These are phyloP conservation scores for Ailuropoda melanoleuca DNA, from an alignment of 2,113 vertebrate species.

Conservation along the genomic window DNA sequence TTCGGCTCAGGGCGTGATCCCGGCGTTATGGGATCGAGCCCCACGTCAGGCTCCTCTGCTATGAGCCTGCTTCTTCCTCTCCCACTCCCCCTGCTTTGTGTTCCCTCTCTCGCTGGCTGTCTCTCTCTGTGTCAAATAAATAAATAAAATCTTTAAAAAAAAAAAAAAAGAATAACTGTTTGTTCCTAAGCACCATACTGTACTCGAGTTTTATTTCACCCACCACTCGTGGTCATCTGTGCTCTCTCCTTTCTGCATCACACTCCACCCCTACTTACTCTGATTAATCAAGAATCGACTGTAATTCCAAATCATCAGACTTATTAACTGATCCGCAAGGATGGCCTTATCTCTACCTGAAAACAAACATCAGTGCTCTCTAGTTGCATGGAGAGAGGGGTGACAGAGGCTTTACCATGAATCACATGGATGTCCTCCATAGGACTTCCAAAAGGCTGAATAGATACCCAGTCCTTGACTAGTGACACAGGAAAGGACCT, in stretches of 20 bases:
- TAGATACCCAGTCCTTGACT: not conserved
- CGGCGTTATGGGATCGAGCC: too few relatives aligned
- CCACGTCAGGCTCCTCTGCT: too few relatives aligned
- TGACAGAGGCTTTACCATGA: not conserved
- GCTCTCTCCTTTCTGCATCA: not conserved
- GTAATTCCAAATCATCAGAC: not conserved
- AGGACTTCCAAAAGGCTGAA: not conserved
- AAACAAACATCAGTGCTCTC: not conserved
- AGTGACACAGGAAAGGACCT: not conserved
- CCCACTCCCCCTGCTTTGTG: too few relatives aligned
- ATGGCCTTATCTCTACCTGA: not conserved
- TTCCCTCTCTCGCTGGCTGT: too few relatives aligned
- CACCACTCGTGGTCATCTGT: not conserved
- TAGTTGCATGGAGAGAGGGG: not conserved
- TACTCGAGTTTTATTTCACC: not conserved
- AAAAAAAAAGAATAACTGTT: not conserved
- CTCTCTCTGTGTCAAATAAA: too few relatives aligned
- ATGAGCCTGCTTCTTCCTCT: too few relatives aligned
- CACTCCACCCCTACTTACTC: not conserved
- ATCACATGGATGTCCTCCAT: not conserved
- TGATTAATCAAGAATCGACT: not conserved
- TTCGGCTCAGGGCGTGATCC: too few relatives aligned
- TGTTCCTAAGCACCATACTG: not conserved
- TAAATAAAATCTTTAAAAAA: too few relatives aligned
- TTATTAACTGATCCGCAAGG: not conserved